Evolutionary conservation across 2,797 vertebrate species (phyloP).

Genomic region (Parambassis ranga): DNA sequence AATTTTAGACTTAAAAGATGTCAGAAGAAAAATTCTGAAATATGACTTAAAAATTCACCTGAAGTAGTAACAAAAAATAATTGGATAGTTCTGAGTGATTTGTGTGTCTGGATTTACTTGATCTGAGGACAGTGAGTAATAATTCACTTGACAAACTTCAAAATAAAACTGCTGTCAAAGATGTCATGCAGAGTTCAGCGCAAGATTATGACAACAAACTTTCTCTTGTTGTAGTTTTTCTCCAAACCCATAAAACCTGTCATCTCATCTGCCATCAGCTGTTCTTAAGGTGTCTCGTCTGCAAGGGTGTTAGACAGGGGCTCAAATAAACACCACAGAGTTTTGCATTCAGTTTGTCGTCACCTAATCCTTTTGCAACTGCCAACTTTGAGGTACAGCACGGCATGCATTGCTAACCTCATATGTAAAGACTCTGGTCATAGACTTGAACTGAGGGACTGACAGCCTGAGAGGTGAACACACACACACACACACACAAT

Average conservation of each 20-base stretch:
- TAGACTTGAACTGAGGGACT: not conserved
- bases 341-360: constrained; percentile 55
- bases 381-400: not conserved
- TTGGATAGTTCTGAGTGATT: no score
- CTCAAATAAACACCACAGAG: constrained; percentile 40
- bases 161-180: not conserved
- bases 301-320: constrained; percentile 10
- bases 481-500: constrained; percentile 3
- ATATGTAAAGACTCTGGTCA: not conserved
- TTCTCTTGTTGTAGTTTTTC: not conserved
- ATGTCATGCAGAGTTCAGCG: constrained; percentile 11
- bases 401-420: not conserved
- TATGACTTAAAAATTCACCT: no score
- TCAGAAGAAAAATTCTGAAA: not conserved
- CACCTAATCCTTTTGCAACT: constrained; percentile 28
- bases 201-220: not conserved
- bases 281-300: constrained; percentile 30
- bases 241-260: not conserved
- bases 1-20: not conserved
- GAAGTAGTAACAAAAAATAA: no score
- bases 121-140: no score
- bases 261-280: constrained; percentile 52
- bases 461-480: not conserved
- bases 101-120: no score
- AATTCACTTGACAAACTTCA: not conserved